These are phyloP conservation scores for Sebastiscus tertius DNA, from an alignment of 2,797 vertebrate species.

Conservation along the genomic window DNA sequence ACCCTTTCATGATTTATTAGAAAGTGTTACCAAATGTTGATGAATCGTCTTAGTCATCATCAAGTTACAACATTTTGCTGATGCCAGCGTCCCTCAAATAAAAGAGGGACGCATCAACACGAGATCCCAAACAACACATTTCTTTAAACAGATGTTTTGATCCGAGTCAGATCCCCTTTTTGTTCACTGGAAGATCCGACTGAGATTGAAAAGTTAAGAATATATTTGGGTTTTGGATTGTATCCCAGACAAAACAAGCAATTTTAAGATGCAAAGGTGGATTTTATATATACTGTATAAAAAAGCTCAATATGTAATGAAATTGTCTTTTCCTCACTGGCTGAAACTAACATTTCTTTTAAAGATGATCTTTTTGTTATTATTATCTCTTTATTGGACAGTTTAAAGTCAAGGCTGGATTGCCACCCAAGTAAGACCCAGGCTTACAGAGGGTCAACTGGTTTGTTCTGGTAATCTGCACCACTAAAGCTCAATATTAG, in stretches of 20 bases:
- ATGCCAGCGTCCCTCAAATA: neutral
- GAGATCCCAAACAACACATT: neutral
- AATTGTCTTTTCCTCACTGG: neutral
- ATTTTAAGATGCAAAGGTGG: neutral
- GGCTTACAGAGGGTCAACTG: neutral
- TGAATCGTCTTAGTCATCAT: neutral
- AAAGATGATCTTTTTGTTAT: too few relatives aligned
- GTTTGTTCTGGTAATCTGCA: neutral
- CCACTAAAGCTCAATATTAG: too few relatives aligned
- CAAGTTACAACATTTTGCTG: neutral
- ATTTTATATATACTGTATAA: neutral
- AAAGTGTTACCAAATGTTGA: neutral
- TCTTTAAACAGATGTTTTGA: neutral
- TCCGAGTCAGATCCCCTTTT: neutral
- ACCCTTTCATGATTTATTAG: neutral
- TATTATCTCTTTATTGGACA: too few relatives aligned
- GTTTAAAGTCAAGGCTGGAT: too few relatives aligned
- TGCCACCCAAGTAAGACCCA: neutral
- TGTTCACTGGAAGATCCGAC: neutral
- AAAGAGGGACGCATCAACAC: neutral
- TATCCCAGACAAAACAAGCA: neutral
- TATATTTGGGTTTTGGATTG: neutral
- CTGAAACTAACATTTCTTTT: neutral
- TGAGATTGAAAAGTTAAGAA: neutral
- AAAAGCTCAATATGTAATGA: neutral